Conservation (phyloP, 2,797 vertebrate species). For the Sciurus vulgaris region DNA sequence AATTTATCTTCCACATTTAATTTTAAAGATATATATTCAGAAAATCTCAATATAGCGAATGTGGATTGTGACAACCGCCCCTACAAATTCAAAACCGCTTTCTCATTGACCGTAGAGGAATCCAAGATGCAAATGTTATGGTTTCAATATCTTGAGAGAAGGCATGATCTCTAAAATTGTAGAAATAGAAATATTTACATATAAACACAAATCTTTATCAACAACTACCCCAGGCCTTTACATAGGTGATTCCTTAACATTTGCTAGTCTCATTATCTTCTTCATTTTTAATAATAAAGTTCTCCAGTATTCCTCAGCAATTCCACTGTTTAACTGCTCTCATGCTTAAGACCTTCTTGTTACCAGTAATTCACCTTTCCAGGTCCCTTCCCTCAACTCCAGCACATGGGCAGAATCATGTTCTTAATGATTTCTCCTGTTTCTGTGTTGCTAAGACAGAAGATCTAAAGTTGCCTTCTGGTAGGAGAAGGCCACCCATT, state of each 20-base stretch:
- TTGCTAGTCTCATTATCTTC: neutral
- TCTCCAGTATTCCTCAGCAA: neutral
- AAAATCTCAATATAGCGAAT: neutral
- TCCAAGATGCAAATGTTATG: neutral
- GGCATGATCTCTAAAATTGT: neutral
- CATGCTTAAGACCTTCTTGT: neutral
- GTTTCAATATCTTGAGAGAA: conserved; percentile 20
- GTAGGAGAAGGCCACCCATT: neutral
- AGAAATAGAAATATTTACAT: conserved; percentile 51
- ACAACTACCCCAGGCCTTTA: neutral
- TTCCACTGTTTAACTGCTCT: neutral
- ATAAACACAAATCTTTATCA: neutral
- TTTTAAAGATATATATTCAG: neutral
- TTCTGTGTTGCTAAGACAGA: neutral
- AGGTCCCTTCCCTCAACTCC: neutral
- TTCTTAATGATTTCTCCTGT: neutral
- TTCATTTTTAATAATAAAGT: conserved; percentile 33
- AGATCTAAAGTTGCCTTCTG: neutral
- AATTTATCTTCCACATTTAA: conserved; percentile 47
- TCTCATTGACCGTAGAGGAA: neutral
- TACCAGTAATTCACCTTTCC: neutral
- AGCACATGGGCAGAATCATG: neutral
- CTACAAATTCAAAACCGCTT: neutral
- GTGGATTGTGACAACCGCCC: neutral
- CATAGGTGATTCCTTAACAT: neutral